These are phyloP conservation scores for Ctenoplectra terminalis DNA, from an alignment of 1,140 invertebrate genomes.

Conservation along the genomic window DNA sequence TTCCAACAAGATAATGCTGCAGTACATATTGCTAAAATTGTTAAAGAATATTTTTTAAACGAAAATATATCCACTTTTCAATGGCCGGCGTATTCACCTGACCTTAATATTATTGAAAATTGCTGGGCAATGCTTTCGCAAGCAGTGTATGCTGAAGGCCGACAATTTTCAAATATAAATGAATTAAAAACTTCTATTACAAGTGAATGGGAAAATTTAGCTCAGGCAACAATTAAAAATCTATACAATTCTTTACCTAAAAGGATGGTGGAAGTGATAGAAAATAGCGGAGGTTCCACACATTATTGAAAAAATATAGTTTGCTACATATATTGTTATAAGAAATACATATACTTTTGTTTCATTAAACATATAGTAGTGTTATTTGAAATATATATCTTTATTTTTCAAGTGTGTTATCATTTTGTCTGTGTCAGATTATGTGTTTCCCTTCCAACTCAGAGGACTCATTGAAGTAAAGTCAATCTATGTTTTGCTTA, in stretches of 20 bases:
- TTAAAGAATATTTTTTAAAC: background rate
- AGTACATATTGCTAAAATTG: background rate
- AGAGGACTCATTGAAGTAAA: too few relatives aligned
- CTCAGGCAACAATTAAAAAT: background rate
- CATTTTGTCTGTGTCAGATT: background rate
- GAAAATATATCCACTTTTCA: background rate
- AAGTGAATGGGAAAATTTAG: background rate
- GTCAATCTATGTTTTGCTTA: background rate
- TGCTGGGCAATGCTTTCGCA: background rate
- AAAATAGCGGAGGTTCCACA: background rate
- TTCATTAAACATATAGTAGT: background rate
- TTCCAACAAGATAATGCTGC: background rate
- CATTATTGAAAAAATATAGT: background rate
- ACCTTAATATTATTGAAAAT: background rate
- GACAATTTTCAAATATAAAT: constrained; percentile 17
- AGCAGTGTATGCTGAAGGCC: constrained; percentile 4
- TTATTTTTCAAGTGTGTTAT: constrained; percentile 7
- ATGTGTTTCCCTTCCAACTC: background rate
- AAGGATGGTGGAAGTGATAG: background rate
- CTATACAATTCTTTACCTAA: background rate
- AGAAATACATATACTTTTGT: background rate
- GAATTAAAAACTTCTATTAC: constrained; percentile 1
- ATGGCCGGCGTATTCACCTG: background rate
- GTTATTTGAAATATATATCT: background rate
- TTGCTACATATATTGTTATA: background rate